Evolutionary conservation across 2,797 vertebrate species (phyloP).

Genomic region (Denticeps clupeoides): DNA sequence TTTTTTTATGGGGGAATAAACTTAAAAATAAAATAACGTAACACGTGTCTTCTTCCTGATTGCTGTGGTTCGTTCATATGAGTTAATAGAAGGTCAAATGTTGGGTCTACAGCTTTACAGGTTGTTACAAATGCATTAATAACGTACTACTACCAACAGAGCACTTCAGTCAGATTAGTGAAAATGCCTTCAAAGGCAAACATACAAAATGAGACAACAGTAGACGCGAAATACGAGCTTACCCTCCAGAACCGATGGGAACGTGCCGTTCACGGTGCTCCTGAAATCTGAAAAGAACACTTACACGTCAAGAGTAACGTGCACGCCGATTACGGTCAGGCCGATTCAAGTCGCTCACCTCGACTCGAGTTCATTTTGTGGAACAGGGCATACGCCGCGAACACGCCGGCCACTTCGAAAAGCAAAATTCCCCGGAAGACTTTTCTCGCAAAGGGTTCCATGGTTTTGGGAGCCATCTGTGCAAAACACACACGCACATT

Average conservation of each 20-base stretch:
- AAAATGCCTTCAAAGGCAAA: too few relatives aligned
- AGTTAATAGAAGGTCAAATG: too few relatives aligned
- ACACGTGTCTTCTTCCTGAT: too few relatives aligned
- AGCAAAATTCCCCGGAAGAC: conserved; percentile 44
- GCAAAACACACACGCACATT: conserved; percentile 4
- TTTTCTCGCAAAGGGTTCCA: conserved; percentile 33
- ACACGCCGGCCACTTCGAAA: conserved; percentile 44
- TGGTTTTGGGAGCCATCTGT: conserved; percentile 41
- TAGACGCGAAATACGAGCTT: too few relatives aligned
- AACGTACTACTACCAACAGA: too few relatives aligned
- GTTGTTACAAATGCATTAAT: too few relatives aligned
- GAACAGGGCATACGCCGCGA: conserved; percentile 45
- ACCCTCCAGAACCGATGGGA: conserved; percentile 54
- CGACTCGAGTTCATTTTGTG: conserved; percentile 46
- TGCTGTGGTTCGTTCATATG: too few relatives aligned
- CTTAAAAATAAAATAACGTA: too few relatives aligned
- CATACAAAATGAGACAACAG: too few relatives aligned
- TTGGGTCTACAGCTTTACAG: too few relatives aligned
- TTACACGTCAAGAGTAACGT: background rate
- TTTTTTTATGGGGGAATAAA: too few relatives aligned
- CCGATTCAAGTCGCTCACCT: conserved; percentile 31
- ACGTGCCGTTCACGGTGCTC: conserved; percentile 39
- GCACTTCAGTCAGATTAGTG: too few relatives aligned
- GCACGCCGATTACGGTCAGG: background rate
- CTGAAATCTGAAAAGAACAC: conserved; percentile 45